These are phyloP conservation scores for Malurus elegans DNA, from an alignment of 2,113 vertebrate genomes.

Conservation along the genomic window DNA sequence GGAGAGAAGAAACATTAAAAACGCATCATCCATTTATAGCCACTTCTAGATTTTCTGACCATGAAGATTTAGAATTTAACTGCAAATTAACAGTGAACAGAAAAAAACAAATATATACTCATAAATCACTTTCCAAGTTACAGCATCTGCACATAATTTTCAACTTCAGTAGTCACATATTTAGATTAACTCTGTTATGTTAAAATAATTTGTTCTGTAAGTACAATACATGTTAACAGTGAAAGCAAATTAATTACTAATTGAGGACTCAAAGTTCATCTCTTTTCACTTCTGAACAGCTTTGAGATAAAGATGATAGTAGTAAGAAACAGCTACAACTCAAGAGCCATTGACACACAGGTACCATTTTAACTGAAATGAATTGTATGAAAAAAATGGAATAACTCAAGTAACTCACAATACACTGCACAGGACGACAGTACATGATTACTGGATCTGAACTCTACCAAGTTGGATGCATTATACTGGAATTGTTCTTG, in stretches of 20 bases:
- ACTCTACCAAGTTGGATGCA: slow-evolving; percentile 48
- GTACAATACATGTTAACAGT: slow-evolving; percentile 52
- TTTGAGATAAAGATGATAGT: slow-evolving; percentile 52
- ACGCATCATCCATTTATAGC: slow-evolving; percentile 86
- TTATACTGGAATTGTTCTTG: slow-evolving; percentile 58
- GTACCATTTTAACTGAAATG: slow-evolving; percentile 61
- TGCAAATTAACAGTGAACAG: slow-evolving; percentile 65
- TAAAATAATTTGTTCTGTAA: slow-evolving; percentile 26
- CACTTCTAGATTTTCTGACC: slow-evolving; percentile 74
- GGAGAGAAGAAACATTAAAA: slow-evolving; percentile 89
- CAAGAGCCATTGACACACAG: slow-evolving; percentile 44
- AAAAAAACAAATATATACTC: slow-evolving; percentile 2
- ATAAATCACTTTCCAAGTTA: slow-evolving; percentile 60
- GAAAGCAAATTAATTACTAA: slow-evolving; percentile 49
- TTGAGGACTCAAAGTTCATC: slow-evolving; percentile 46
- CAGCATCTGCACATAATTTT: slow-evolving; percentile 21
- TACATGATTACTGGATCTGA: slow-evolving; percentile 59
- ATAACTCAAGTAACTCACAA: slow-evolving; percentile 64
- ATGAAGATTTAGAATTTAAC: slow-evolving; percentile 70
- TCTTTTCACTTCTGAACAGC: slow-evolving; percentile 57
- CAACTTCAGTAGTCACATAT: slow-evolving; percentile 36
- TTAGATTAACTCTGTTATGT: slow-evolving; percentile 55
- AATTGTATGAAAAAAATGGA: slow-evolving; percentile 64
- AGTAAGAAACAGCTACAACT: slow-evolving; percentile 46
- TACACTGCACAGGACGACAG: slow-evolving; percentile 61